phyloP scores from a whole-genome alignment of 2,797 vertebrate species.

The Halcyon chelicuti region DNA sequence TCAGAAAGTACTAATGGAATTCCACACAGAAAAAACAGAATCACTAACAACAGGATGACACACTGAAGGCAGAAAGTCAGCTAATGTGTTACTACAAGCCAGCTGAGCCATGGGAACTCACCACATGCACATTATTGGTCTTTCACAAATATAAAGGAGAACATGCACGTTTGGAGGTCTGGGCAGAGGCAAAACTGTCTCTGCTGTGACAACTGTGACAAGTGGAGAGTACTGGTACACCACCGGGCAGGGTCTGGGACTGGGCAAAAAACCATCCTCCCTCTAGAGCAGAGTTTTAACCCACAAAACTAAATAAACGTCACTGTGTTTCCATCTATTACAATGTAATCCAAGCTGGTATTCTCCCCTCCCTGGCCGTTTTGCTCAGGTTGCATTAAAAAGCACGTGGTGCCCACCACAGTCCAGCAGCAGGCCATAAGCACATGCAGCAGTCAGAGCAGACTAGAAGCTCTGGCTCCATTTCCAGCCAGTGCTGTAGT shows the following conservation, averaged over 20 bases:
- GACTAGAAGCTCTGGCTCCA: not conserved
- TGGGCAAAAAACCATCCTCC: rapidly evolving
- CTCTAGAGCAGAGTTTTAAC: not conserved
- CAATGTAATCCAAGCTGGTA: not conserved
- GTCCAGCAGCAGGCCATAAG: not conserved
- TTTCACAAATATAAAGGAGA: conserved; percentile 22
- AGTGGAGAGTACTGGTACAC: not conserved
- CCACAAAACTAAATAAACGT: not conserved
- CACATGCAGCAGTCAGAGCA: not conserved
- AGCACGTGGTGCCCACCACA: not conserved
- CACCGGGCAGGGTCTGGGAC: not conserved
- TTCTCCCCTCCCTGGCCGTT: not conserved
- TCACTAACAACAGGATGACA: not conserved
- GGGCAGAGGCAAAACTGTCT: not conserved
- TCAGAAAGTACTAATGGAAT: not conserved
- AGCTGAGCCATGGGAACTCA: conserved; percentile 20
- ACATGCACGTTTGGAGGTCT: not conserved
- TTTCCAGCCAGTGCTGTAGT: not conserved
- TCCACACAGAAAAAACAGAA: not conserved
- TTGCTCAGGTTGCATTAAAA: not conserved
- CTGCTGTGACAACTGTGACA: not conserved
- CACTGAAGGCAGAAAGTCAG: not conserved
- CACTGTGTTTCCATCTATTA: not conserved
- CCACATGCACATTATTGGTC: not conserved
- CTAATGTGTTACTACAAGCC: not conserved